phyloP scores from a whole-genome alignment of 2,888 invertebrate species.

The Cerastoderma edule region DNA sequence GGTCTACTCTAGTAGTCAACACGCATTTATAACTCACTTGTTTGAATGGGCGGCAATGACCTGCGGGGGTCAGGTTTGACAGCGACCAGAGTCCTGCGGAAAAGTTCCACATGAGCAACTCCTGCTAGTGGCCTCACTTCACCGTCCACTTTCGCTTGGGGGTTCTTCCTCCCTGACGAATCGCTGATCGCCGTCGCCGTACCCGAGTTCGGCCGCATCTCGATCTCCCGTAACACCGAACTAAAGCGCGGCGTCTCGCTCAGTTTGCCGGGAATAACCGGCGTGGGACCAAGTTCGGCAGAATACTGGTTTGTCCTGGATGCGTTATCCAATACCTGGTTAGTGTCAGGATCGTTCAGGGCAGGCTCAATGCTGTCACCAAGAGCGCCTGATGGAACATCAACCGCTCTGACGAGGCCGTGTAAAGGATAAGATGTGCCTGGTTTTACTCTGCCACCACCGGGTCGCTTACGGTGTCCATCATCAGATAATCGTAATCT shows the following conservation, averaged over 20 bases:
- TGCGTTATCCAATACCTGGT: neutral
- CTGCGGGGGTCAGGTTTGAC: neutral
- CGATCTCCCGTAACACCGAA: neutral
- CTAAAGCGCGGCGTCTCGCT: constrained; percentile 8
- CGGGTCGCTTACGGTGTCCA: no score
- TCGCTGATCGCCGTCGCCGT: constrained; percentile 5
- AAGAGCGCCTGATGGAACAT: constrained; percentile 11
- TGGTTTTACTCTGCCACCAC: neutral
- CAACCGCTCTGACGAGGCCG: neutral
- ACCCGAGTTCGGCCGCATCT: neutral
- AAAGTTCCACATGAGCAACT: neutral
- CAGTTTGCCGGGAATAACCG: neutral
- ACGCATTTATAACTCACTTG: no score
- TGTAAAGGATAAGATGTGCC: neutral
- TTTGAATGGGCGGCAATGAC: constrained; percentile 14
- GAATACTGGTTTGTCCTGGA: constrained; percentile 6
- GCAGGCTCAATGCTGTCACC: neutral
- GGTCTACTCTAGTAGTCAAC: no score
- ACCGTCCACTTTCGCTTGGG: constrained; percentile 36
- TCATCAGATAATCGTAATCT: no score
- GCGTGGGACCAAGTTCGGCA: neutral
- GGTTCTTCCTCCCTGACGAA: constrained; percentile 35
- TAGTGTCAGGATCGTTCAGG: neutral
- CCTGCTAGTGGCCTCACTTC: constrained; percentile 26
- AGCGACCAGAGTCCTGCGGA: neutral